Percentiles rank a stretch among this genome's conserved stretches.
These are phyloP conservation scores for Tokudaia tokunoshimensis DNA, from an alignment of 2,797 vertebrate species.

Conservation along the genomic window DNA sequence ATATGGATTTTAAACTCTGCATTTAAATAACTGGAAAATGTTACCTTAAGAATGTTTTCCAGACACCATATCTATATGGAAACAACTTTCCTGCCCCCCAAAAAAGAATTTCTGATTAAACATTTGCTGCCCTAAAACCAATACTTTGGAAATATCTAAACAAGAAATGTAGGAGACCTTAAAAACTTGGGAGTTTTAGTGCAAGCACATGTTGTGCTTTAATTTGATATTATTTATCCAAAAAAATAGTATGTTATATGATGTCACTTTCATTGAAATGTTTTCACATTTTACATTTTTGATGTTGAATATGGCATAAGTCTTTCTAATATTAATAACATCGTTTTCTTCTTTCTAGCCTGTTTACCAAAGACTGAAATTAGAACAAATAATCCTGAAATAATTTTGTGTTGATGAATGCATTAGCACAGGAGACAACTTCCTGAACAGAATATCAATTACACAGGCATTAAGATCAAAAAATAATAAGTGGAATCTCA, in stretches of 20 bases:
- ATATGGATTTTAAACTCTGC: conserved; percentile 64
- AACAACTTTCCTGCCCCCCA: neutral
- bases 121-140: neutral
- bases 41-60: conserved; percentile 25
- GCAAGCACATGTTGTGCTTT: neutral
- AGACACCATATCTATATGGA: conserved; percentile 48
- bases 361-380: neutral
- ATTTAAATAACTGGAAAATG: conserved; percentile 68
- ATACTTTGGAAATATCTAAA: neutral
- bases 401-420: neutral
- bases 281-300: neutral
- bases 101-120: conserved; percentile 30
- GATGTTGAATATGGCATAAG: neutral
- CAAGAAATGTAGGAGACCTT: neutral
- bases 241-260: conserved; percentile 11
- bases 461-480: neutral
- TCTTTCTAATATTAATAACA: neutral
- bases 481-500: neutral
- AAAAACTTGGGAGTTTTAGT: neutral
- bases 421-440: neutral
- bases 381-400: neutral
- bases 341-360: neutral
- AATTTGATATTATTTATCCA: conserved; percentile 17
- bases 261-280: neutral
- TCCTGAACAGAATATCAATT: neutral